Evolutionary conservation across 2,888 invertebrate genomes (phyloP), one percentile per base, ranked within the genome.

Genomic region (Cheiracanthium punctorium): DNA sequence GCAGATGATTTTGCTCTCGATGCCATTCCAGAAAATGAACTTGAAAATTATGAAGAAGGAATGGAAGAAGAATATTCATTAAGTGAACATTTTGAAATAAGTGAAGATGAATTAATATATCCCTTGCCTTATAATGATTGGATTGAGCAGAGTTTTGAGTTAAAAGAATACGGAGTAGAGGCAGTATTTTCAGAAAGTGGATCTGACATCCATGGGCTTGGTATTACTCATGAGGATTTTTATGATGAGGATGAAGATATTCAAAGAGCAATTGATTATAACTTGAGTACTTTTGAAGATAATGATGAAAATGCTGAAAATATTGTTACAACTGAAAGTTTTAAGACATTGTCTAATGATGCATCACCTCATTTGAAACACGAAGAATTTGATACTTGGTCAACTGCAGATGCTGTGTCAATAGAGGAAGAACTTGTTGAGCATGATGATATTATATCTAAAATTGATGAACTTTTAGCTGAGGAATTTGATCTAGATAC

Each of bases 121-220:
- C 80, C 87, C 33, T 58, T 81, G 28, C 80, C 76, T n/a, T 80
- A 81, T 64, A 75, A 85, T 20, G 80, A 81, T 30, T 87, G 87
- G 87, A 73, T 77, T 41, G 87, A 77, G 41, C 72, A 77, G 65
- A 87, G 87, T 37, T 87, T 87, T 76, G 87, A 87, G 32, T 77
- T 87, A 28, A 77, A 87, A 58, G 87, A 87, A 58, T 81, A 80
- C 72, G 87, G 85, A 0, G 70, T 86, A 32, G 85, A 80, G 20
- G 69, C 75, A 20, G 79, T 14, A 14, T 58, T 84, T n/a, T 75
- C 75, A 17, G 80, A 70, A 14, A 79, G 74, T 17, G 85, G 75
- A 37, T 41, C 67, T 8, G 80, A 86, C 52, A 33, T 86, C 28
- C 85, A 75, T 71, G 79, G 73, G 28, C 58, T 30, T 58, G 73